These are phyloP conservation scores for Podocnemis expansa DNA, from an alignment of 2,113 vertebrate species.

Conservation along the genomic window DNA sequence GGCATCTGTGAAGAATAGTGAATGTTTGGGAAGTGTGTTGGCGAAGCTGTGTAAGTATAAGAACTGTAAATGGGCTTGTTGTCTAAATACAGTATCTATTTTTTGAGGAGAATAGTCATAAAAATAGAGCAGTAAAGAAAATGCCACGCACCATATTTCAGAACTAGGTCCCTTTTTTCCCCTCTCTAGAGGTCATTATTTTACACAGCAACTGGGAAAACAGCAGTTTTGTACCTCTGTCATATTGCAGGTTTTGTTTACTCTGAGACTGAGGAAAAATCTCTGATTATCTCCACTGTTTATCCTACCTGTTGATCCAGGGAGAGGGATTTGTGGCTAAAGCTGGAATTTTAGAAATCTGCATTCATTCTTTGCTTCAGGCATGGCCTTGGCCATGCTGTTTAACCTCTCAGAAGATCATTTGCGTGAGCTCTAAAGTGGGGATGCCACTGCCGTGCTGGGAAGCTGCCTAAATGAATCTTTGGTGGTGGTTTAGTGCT, in stretches of 20 bases:
- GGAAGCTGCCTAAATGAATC: conserved; percentile 3
- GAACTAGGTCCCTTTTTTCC: neutral
- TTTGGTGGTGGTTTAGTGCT: neutral
- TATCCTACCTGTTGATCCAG: conserved; percentile 41
- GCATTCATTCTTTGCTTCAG: neutral
- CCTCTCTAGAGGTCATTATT: conserved; percentile 36
- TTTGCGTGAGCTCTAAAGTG: neutral
- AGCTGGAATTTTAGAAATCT: neutral
- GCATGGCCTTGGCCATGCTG: neutral
- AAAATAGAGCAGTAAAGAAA: conserved; percentile 38
- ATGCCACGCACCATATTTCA: conserved; percentile 49
- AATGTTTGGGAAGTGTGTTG: neutral
- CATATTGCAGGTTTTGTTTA: conserved; percentile 22
- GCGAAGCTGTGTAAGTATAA: neutral
- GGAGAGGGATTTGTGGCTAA: conserved; percentile 22
- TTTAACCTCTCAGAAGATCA: neutral
- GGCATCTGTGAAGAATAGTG: neutral
- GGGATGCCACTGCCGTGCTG: neutral
- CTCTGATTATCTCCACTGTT: neutral
- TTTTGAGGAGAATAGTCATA: conserved; percentile 16
- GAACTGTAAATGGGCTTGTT: neutral
- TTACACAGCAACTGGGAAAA: conserved; percentile 37
- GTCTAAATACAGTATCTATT: accelerated
- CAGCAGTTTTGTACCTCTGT: neutral
- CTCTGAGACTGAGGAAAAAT: neutral